phyloP scores from a whole-genome alignment of 2,888 invertebrate species.

The Thymelicus acteon region DNA sequence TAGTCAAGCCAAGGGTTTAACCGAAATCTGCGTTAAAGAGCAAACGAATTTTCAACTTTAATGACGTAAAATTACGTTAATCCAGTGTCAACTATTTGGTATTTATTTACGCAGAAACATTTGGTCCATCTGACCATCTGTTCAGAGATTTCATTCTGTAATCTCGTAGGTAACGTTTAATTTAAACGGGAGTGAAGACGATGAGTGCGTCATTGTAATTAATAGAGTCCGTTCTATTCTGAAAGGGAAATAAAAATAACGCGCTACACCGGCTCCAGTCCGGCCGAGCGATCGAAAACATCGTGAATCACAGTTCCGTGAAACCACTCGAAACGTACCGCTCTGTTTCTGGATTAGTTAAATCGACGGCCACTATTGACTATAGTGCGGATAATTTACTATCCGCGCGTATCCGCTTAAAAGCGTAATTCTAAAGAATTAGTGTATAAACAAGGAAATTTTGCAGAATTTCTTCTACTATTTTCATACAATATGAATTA shows the following conservation, averaged over 20 bases:
- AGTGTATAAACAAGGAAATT: neutral
- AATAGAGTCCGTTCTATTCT: conserved; percentile 78
- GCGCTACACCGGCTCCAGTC: conserved; percentile 50
- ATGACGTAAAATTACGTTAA: neutral
- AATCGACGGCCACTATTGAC: conserved; percentile 3
- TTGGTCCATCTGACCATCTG: conserved; percentile 38
- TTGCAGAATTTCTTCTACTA: neutral
- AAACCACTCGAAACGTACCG: conserved; percentile 58
- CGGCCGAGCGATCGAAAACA: conserved; percentile 54
- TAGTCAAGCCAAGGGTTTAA: neutral
- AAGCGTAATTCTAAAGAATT: no score
- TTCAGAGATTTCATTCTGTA: conserved; percentile 48
- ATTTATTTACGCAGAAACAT: neutral
- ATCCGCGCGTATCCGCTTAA: neutral
- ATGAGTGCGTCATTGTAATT: conserved; percentile 79
- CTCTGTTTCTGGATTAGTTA: conserved; percentile 30
- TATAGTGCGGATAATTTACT: conserved; percentile 1
- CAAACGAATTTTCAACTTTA: no score
- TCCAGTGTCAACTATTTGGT: neutral
- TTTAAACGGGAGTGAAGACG: conserved; percentile 53
- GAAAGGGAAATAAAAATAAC: conserved; percentile 81
- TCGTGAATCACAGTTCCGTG: conserved; percentile 66
- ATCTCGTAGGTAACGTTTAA: conserved; percentile 14
- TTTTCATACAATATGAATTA: neutral
- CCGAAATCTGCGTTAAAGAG: no score